phyloP scores from a whole-genome alignment of 2,113 vertebrate genomes.

The Danio rerio region GRCz12tu NC_133196.1:46144001-46144500 shows the following conservation, averaged over 20 bases:
- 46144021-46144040: conserved; percentile 7
- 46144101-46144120: not conserved
- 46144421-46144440: not conserved
- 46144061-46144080: not conserved
- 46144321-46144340: not conserved
- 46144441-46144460: conserved; percentile 2
- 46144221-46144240: not conserved
- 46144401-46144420: conserved; percentile 7
- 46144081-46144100: not conserved
- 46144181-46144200: not conserved
- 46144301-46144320: not conserved
- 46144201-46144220: not conserved
- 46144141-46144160: not conserved
- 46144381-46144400: conserved; percentile 40
- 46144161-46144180: not conserved
- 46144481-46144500: not conserved
- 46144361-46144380: not conserved
- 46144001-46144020: conserved; percentile 8
- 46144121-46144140: not conserved
- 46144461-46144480: not conserved
- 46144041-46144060: not conserved
- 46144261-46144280: not conserved
- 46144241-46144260: not conserved
- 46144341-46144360: not conserved
- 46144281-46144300: no score